Evolutionary conservation across 2,797 vertebrate species (phyloP), one percentile per base, ranked within the genome.

Genomic region (Diplodus sargus): DNA sequence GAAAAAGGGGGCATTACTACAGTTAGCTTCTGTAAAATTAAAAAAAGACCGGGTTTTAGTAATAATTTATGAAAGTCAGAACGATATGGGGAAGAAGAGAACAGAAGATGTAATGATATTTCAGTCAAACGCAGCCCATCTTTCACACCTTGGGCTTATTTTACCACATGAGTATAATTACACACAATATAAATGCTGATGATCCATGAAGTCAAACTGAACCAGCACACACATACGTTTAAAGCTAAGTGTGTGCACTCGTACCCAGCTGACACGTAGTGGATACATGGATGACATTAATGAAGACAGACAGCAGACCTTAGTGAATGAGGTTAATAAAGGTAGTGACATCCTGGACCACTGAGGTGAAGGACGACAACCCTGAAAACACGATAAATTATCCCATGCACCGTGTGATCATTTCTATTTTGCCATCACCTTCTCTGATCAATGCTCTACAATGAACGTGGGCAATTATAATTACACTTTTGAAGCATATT

Each of bases 31-130:
- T 81, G 61, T 70, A 78, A 68, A 76, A 81, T 78, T 2, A 75
- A 82, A 62, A 84, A 80, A 80, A 76, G 12, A 73, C 79, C 48
- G 71, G 47, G 25, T 74, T 67, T 78, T 28, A 73, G 74, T 70
- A 83, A 84, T 76, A 70, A 81, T 78, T 75, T 15, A 83, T 83
- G 63, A 70, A 71, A 67, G 56, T 63, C 45, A 58, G 73, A 58
- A 58, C 39, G 28, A 78, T 57, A 63, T 23, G 47, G 52, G 63
- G 45, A 81, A 75, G 34, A 70, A 64, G 57, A 74, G 75, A 73
- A 53, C 13, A 73, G 56, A 81, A 56, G 5, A 72, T 51, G 8
- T 45, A 51, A 28, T 65, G 49, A 69, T 57, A 67, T 74, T 83
- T 67, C 60, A 70, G 60, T 64, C 56, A 23, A 57, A 48, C 58